A percentile compares a stretch with the other conserved stretches of the same genome.
Conservation (phyloP, 2,113 vertebrate species). For the Ailuropoda melanoleuca region DNA sequence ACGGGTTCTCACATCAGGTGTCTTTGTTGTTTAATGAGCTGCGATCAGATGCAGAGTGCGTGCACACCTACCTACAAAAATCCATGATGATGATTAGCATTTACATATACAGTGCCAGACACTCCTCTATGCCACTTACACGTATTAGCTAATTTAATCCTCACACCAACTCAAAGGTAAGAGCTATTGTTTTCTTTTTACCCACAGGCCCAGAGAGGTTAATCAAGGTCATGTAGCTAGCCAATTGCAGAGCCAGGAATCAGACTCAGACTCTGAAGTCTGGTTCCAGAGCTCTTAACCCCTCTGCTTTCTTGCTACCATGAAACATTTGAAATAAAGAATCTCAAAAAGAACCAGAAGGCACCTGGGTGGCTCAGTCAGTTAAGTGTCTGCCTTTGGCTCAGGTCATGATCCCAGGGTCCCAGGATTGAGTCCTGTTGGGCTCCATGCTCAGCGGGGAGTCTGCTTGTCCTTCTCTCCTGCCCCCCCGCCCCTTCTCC, state of each 20-base stretch:
- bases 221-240: not conserved
- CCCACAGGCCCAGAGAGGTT: not conserved
- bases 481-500: too few species aligned
- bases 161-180: not conserved
- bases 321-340: slow-evolving; percentile 15
- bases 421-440: too few species aligned
- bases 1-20: not conserved
- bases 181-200: not conserved
- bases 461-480: too few species aligned
- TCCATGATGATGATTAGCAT: not conserved
- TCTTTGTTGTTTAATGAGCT: not conserved
- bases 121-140: not conserved
- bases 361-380: too few species aligned
- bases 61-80: not conserved
- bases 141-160: not conserved
- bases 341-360: not conserved
- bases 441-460: too few species aligned
- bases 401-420: too few species aligned
- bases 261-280: not conserved
- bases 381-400: too few species aligned
- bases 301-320: not conserved
- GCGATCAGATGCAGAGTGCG: not conserved
- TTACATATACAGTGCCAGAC: not conserved
- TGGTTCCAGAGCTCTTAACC: not conserved
- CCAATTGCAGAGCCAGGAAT: not conserved